Percentiles rank a stretch among this genome's conserved stretches.
phyloP scores from a whole-genome alignment of 2,797 vertebrate species.

The Dryobates pubescens region DNA sequence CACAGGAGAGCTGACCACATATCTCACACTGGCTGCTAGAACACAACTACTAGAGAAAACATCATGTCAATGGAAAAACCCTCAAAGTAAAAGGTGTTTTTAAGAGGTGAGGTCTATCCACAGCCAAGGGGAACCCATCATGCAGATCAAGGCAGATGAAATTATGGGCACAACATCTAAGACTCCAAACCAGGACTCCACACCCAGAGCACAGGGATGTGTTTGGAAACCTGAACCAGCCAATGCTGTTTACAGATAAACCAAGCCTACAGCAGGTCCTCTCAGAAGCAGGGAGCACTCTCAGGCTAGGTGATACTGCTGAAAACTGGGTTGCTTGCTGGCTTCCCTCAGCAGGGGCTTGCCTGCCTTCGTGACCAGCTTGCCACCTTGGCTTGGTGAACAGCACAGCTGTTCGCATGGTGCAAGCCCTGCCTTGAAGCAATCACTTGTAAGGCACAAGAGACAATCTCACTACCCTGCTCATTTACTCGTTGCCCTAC shows the following conservation, averaged over 20 bases:
- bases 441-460: slow-evolving; percentile 27
- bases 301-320: neutral
- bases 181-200: neutral
- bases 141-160: neutral
- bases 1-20: too few species aligned
- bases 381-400: neutral
- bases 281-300: neutral
- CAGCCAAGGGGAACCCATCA: neutral
- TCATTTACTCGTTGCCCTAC: slow-evolving; percentile 46
- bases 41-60: neutral
- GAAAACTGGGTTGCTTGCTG: neutral
- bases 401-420: neutral
- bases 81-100: neutral
- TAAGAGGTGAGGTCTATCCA: neutral
- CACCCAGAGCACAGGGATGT: accelerated
- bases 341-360: neutral
- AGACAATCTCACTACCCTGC: slow-evolving; percentile 9
- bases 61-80: neutral
- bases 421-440: slow-evolving; percentile 46
- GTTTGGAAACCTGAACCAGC: neutral
- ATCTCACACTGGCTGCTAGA: neutral
- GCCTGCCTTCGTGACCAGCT: neutral
- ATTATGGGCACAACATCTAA: neutral
- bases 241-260: neutral
- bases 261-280: neutral